These are phyloP conservation scores for Chondrilla cf. caribensis DNA, from an alignment of 37 sponge, comb jelly and placozoan species.

Conservation along the genomic window DNA sequence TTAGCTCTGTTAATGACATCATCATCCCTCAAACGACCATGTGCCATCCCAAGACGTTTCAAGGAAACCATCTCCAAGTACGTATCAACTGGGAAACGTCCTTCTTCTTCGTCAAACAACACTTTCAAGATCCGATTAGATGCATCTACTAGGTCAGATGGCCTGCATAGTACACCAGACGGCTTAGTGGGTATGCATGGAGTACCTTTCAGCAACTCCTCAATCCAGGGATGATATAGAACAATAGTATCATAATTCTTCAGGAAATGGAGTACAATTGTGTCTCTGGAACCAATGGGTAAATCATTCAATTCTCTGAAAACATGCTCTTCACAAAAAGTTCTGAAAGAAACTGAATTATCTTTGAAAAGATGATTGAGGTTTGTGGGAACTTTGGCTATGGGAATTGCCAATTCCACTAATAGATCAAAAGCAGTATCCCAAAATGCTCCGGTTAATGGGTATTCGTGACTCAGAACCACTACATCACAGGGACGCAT, in stretches of 20 bases:
- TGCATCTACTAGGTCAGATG: slow-evolving; percentile 35
- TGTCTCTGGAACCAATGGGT: not conserved
- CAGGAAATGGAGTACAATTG: slow-evolving; percentile 29
- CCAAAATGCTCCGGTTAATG: not conserved
- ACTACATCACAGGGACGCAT: slow-evolving; percentile 29
- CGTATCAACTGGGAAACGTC: slow-evolving; percentile 40
- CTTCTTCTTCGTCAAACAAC: slow-evolving; percentile 39
- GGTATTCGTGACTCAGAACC: slow-evolving; percentile 25
- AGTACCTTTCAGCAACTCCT: slow-evolving; percentile 9
- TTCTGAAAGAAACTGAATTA: slow-evolving; percentile 31
- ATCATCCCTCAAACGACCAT: slow-evolving; percentile 7
- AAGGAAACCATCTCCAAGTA: slow-evolving; percentile 15
- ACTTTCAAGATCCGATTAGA: not conserved
- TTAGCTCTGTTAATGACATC: slow-evolving; percentile 47
- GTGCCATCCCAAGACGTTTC: slow-evolving; percentile 36
- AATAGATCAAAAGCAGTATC: slow-evolving; percentile 26
- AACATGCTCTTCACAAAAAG: slow-evolving; percentile 17
- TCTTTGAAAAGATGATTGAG: not conserved
- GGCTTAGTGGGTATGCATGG: slow-evolving; percentile 32
- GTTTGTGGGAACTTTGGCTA: slow-evolving; percentile 34
- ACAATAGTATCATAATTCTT: slow-evolving; percentile 1
- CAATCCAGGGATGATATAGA: slow-evolving; percentile 27
- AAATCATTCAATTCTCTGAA: not conserved
- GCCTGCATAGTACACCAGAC: not conserved
- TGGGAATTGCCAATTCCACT: not conserved